Percentiles rank a stretch among this genome's conserved stretches.
phyloP scores from a whole-genome alignment of 1,140 invertebrate genomes.

The Ptiloglossa arizonensis region DNA sequence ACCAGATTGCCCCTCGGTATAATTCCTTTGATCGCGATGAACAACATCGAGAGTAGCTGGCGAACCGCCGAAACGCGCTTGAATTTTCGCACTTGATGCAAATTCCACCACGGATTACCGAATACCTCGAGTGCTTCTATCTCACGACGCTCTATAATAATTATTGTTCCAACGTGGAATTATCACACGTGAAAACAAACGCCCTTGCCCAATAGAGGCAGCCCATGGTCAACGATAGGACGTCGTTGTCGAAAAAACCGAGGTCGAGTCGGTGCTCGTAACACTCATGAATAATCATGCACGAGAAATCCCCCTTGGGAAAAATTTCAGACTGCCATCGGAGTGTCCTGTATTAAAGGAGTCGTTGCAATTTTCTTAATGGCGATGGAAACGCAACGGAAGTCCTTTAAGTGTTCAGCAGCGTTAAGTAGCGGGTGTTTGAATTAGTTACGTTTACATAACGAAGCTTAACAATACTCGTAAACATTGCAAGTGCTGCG shows the following conservation, averaged over 20 bases:
- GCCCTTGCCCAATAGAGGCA: no score
- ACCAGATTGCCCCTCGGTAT: slow-evolving; percentile 7
- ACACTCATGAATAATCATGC: not conserved
- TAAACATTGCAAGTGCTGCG: no score
- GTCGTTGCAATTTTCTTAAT: no score
- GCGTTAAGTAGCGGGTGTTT: no score
- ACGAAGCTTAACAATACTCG: no score
- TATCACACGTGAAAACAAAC: slow-evolving; percentile 28
- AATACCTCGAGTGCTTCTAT: slow-evolving; percentile 36
- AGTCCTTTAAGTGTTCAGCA: no score
- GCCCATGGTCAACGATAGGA: no score
- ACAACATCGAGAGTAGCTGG: not conserved
- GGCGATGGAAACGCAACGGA: no score
- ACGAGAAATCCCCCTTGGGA: not conserved
- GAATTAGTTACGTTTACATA: no score
- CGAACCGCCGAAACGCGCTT: not conserved
- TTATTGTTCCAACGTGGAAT: slow-evolving; percentile 37
- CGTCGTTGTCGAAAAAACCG: no score
- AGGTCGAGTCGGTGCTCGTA: not conserved
- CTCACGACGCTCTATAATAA: slow-evolving; percentile 37
- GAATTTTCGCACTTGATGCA: slow-evolving; percentile 49
- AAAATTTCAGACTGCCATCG: not conserved
- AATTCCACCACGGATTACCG: no score
- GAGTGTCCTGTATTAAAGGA: not conserved
- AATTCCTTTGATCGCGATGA: slow-evolving; percentile 39